phyloP scores from a whole-genome alignment of 2,797 vertebrate species.

The Siniperca scherzeri region DNA sequence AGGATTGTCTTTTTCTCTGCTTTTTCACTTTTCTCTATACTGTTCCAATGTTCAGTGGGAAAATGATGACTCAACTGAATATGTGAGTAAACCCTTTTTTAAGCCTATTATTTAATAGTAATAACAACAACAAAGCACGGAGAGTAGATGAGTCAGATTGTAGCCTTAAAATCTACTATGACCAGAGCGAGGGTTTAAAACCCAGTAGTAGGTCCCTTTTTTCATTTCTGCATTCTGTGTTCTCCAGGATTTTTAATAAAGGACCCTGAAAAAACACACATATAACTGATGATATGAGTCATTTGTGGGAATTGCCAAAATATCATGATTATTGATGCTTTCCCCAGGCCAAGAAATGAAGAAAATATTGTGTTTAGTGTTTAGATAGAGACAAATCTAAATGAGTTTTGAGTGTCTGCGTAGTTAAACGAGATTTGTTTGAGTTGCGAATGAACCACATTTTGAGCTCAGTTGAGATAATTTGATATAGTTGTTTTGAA shows the following conservation, averaged over 20 bases:
- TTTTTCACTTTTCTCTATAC: conserved; percentile 53
- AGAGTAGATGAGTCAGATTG: conserved; percentile 53
- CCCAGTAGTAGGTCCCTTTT: not conserved
- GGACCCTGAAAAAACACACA: not conserved
- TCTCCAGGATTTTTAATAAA: conserved; percentile 48
- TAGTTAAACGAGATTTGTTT: conserved; percentile 23
- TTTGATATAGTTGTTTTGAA: conserved; percentile 14
- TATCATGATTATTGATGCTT: conserved; percentile 29
- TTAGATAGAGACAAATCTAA: conserved; percentile 24
- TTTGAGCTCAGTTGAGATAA: conserved; percentile 4
- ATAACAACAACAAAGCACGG: conserved; percentile 17
- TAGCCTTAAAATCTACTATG: conserved; percentile 34
- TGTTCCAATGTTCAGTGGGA: conserved; percentile 90
- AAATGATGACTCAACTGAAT: conserved; percentile 93
- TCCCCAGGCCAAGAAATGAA: conserved; percentile 18
- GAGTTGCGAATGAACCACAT: not conserved
- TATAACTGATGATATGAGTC: conserved; percentile 46
- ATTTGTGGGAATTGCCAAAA: conserved; percentile 44
- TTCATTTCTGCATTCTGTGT: conserved; percentile 23
- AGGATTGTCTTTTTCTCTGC: conserved; percentile 74
- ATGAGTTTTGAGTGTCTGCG: conserved; percentile 20
- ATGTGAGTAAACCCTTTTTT: conserved; percentile 90
- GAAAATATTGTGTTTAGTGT: conserved; percentile 29
- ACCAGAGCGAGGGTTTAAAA: conserved; percentile 27
- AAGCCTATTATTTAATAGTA: conserved; percentile 31